Evolutionary conservation across 2,113 vertebrate species (phyloP), one percentile per base, ranked within the genome.

Genomic region (Colistium nudipinnis): DNA sequence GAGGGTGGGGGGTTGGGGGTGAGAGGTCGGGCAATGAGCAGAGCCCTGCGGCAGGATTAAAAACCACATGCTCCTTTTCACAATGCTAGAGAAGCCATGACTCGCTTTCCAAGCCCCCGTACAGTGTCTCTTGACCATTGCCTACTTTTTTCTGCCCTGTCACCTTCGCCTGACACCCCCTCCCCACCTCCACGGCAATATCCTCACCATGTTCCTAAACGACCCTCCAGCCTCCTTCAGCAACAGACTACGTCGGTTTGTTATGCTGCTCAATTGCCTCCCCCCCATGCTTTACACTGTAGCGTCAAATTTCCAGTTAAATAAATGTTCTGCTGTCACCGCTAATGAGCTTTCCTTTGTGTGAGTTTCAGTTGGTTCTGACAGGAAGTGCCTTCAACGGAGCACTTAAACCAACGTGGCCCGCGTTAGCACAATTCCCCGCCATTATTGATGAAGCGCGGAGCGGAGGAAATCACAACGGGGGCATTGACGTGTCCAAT

Each of bases 341-440:
- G 44, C n/a, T 81, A 79, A 85, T 76, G 66, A 73, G 68, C 70
- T 69, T 76, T 78, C 71, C 52, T 72, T 70, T 75, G 69, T 53
- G 59, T 38, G 69, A 67, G 27, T 85, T 79, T 59, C 52, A 59
- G 19, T 72, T 25, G 22, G 24, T 65, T 78, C 27, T 70, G 70
- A 75, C 76, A 49, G 60, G 28, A 75, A 63, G 39, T 60, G 59
- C 10, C 59, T 65, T 77, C 27, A 73, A 22, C 19, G 9, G 16
- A 65, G 62, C 62, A 70, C 72, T 78, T 67, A 65, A 68, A 66
- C 67, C 62, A 69, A 70, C 65, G 28, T 22, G 45, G 45, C 27
- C 28, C 53, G 28, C 17, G 16, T 64, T 35, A 24, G 30, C 57
- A 63, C 77, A 47, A 52, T 66, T 36, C 57, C 39, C 68, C 28